Evolutionary conservation across 92 coral and sea anemone genomes (phyloP), one percentile per base, ranked within the genome.

Genomic region (Bergia sp.): DNA sequence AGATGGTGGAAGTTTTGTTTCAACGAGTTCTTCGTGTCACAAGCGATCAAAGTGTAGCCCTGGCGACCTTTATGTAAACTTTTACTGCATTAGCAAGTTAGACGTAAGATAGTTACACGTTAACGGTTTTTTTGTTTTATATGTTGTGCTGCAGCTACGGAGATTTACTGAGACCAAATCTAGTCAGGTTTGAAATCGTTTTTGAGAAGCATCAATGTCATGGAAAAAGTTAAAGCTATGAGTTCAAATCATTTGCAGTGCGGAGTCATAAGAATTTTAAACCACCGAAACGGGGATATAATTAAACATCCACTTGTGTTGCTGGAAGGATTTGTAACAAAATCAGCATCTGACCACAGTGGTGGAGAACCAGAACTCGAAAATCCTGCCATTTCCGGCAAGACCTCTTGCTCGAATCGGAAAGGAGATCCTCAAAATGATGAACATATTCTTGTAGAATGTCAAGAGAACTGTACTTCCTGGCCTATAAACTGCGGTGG

Each of bases 401-500:
- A 84, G 2, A 18, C 78, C 50, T 29, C 55, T 20, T 66, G 76
- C 37, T 53, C 7, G 77, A 55, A 91, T n/a, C 21, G 37, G 38
- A 15, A 37, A 13, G 37, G 82, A 20, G 75, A 42, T 61, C 37
- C 43, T 5, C 86, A 84, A 42, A 57, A 76, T 21, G 86, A 66
- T 5, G 74, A 57, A 53, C 81, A 67, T 43, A 77, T 94, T 80
- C 86, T 91, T 21, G 92, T 90, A 16, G 92, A 86, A 88, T 90
- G 89, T 80, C 75, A 75, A 21, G 53, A 55, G 88, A 87, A 43
- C 37, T 88, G 97, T 76, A 86, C 82, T 72, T 49, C 71, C 9
- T 97, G 98, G 98, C 97, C 99, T 0, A 90, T 95, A 4, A 84
- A 91, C 1, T 74, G 58, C 71, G 93, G 92, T 81, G 98, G 92